Conservation (phyloP, 1,140 invertebrate genomes). For the Lordiphosa mommai region DNA sequence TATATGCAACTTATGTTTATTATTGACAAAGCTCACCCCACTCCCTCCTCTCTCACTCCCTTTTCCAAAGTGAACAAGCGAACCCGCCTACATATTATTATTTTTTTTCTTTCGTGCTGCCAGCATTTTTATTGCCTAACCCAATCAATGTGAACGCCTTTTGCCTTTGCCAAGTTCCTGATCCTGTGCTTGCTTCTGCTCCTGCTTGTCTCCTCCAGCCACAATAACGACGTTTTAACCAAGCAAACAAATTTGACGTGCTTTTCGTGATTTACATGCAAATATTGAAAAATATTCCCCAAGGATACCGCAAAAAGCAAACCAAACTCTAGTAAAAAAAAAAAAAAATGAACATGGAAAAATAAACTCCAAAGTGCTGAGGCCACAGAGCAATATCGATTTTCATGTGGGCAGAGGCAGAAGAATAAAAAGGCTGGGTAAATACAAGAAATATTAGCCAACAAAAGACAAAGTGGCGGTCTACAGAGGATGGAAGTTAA, state of each 20-base stretch:
- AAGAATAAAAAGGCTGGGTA: conserved; percentile 45
- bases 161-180: conserved; percentile 25
- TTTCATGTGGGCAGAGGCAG: conserved; percentile 51
- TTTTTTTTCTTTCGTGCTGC: neutral
- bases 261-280: conserved; percentile 79
- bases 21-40: conserved; percentile 51
- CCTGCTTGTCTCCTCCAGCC: conserved; percentile 23
- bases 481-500: too few species aligned
- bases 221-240: conserved; percentile 76
- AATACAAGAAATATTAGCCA: conserved; percentile 76
- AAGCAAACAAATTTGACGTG: conserved; percentile 78
- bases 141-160: conserved; percentile 68
- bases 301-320: conserved; percentile 73
- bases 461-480: conserved; percentile 67
- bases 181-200: neutral
- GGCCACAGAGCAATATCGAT: conserved; percentile 66
- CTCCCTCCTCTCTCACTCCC: neutral
- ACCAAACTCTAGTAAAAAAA: conserved; percentile 28
- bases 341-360: conserved; percentile 16
- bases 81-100: conserved; percentile 13
- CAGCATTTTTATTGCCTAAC: conserved; percentile 64
- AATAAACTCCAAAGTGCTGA: conserved; percentile 36
- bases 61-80: conserved; percentile 26
- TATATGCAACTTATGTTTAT: conserved; percentile 74
- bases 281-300: conserved; percentile 79